Base-by-base conservation (phyloP, 2,888 invertebrate genomes). In the Ellobium chinense region DNA sequence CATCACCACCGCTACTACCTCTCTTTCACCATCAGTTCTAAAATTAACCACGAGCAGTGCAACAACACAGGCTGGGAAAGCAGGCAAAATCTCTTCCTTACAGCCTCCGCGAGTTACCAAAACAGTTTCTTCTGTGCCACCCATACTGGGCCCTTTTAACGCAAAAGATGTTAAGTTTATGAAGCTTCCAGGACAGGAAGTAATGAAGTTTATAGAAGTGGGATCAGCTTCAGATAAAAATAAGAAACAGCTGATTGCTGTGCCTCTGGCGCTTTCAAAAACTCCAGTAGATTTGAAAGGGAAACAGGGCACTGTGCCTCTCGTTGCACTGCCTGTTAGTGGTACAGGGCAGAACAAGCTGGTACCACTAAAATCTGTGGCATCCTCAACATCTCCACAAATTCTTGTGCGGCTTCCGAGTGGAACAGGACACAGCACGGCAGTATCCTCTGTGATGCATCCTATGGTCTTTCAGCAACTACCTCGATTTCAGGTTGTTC, bases 81-180 rank as follows among this genome's bases (percentile, higher is more conserved):
- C 68, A 37, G 12, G 27, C 36, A 66, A 39, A 18, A n/a, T 75
- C 7, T 29, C 65, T 65, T 1, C 24, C n/a, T 34, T 65, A 29
- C 46, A 65, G 7, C 74, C 58, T 2, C 9, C 63, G 31, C 39
- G 31, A 24, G 46, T 27, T 18, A 7, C 63, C 12, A 63, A 75
- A 24, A 12, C 75, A 34, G 34, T 60, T 14, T 27, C 72, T 12
- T 37, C 56, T 9, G 60, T 72, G 14, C 2, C 72, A 36, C 72
- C 72, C 5, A 56, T 72, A 9, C 37, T 72, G 34, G 72, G 72
- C 24, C 72, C 72, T 36, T 72, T 72, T 34, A 72, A 34, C 58
- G 56, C 72, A 14, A 72, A 72, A 60, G 72, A 72, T 72, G 37
- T 83, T 21, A 81, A 83, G 46, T 83, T 77, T 39, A 58, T 83